Conservation (phyloP, 2,113 vertebrate genomes). For the Chloroceryle aenea region DNA sequence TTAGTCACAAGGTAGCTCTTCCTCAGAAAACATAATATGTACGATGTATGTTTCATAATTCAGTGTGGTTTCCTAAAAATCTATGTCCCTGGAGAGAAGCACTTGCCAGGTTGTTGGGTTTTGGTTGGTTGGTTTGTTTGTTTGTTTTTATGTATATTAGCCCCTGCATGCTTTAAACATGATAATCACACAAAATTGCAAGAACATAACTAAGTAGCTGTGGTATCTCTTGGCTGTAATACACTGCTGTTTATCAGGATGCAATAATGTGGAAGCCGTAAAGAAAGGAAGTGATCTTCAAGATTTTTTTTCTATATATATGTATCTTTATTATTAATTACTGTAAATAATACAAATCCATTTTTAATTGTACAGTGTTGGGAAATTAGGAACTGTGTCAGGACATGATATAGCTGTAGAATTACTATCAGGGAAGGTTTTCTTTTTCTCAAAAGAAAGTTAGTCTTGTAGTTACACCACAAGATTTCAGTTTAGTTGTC, state of each 20-base stretch:
- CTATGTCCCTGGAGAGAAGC: neutral
- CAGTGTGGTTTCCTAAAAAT: neutral
- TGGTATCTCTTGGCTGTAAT: neutral
- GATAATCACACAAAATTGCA: neutral
- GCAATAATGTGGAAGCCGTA: neutral
- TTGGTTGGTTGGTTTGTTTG: neutral
- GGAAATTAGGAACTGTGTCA: slow-evolving; percentile 53
- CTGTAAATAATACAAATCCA: slow-evolving; percentile 40
- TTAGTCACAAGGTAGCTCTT: neutral
- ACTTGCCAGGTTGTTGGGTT: neutral
- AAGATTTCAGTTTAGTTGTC: slow-evolving; percentile 61
- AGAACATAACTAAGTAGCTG: neutral
- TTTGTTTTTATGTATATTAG: neutral
- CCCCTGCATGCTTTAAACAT: neutral
- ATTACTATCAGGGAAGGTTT: slow-evolving; percentile 22
- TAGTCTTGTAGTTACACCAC: neutral
- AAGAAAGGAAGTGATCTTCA: neutral
- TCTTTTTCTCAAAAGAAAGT: slow-evolving; percentile 43
- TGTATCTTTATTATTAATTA: slow-evolving; percentile 65
- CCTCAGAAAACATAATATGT: neutral
- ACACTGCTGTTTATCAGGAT: neutral
- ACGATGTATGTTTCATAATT: neutral
- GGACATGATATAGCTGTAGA: neutral
- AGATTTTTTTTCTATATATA: slow-evolving; percentile 60
- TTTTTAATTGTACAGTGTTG: slow-evolving; percentile 50